Evolutionary conservation across 2,797 vertebrate species (phyloP).

Genomic region (Pygocentrus nattereri): DNA sequence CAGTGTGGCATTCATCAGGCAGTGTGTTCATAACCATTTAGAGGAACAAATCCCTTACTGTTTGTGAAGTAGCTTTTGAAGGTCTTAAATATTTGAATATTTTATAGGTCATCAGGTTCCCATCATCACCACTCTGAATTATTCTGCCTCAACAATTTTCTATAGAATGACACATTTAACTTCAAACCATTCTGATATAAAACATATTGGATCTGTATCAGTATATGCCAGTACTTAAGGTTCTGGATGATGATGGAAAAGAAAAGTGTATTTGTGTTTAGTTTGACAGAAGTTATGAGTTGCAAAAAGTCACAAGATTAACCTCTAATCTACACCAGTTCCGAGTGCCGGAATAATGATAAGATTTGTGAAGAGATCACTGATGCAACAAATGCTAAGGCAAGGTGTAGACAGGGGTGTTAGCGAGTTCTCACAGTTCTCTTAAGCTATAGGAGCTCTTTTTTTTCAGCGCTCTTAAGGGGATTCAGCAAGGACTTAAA

Average conservation of each 20-base stretch:
- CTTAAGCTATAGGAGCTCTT: not conserved
- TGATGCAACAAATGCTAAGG: not conserved
- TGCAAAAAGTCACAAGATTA: not conserved
- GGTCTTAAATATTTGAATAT: too few species aligned
- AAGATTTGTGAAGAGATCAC: not conserved
- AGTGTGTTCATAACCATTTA: not conserved
- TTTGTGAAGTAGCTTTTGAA: not conserved
- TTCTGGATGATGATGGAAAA: not conserved
- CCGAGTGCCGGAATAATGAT: not conserved
- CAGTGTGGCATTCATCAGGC: too few species aligned
- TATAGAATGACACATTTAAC: too few species aligned
- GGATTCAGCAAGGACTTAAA: conserved; percentile 33
- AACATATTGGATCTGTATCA: too few species aligned
- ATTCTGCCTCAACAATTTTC: too few species aligned
- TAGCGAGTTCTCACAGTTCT: conserved; percentile 8
- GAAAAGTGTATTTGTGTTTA: not conserved
- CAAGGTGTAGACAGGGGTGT: not conserved
- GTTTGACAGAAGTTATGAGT: not conserved
- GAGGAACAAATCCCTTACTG: not conserved
- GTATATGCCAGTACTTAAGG: too few species aligned
- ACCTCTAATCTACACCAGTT: not conserved
- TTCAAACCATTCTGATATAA: too few species aligned
- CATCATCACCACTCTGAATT: too few species aligned
- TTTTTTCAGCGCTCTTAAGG: not conserved
- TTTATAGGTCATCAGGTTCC: too few species aligned